Conservation (phyloP, 2,888 invertebrate species). For the Clivina fossor region DNA sequence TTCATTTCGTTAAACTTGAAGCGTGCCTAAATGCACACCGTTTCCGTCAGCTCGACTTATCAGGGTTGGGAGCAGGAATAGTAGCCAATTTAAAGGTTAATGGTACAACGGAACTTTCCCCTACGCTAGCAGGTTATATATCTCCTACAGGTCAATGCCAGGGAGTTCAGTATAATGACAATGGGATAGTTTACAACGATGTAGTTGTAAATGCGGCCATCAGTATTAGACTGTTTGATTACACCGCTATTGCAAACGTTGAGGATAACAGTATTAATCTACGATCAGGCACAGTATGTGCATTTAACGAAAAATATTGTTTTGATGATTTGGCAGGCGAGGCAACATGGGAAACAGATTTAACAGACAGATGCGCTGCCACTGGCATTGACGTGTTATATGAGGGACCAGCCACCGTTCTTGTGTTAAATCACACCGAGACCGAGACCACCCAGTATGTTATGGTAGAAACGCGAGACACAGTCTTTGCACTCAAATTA, state of each 20-base stretch:
- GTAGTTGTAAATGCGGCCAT: slow-evolving; percentile 13
- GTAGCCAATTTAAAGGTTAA: slow-evolving; percentile 1
- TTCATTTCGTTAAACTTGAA: background rate
- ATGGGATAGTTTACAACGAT: slow-evolving; percentile 15
- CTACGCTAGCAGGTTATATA: slow-evolving; percentile 11
- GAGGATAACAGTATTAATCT: slow-evolving; percentile 9
- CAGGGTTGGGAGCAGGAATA: slow-evolving; percentile 11
- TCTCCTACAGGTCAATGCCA: slow-evolving; percentile 6
- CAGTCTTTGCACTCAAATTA: slow-evolving; percentile 12
- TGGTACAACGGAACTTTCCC: slow-evolving; percentile 17
- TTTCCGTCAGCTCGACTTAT: slow-evolving; percentile 8
- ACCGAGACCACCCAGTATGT: background rate
- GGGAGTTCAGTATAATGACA: slow-evolving; percentile 4
- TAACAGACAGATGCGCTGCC: background rate
- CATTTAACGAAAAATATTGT: slow-evolving; percentile 3
- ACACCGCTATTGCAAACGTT: slow-evolving; percentile 13
- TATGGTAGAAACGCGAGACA: slow-evolving; percentile 9
- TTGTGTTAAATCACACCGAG: background rate
- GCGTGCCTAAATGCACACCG: slow-evolving; percentile 11
- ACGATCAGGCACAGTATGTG: slow-evolving; percentile 15
- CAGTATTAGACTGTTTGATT: slow-evolving; percentile 6
- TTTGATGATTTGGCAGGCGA: slow-evolving; percentile 22
- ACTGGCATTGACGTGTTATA: slow-evolving; percentile 17
- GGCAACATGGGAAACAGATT: slow-evolving; percentile 1
- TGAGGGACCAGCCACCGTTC: slow-evolving; percentile 12